Evolutionary conservation across 2,113 vertebrate species (phyloP), one percentile per base, ranked within the genome.

Genomic region (Triplophysa rosa): DNA sequence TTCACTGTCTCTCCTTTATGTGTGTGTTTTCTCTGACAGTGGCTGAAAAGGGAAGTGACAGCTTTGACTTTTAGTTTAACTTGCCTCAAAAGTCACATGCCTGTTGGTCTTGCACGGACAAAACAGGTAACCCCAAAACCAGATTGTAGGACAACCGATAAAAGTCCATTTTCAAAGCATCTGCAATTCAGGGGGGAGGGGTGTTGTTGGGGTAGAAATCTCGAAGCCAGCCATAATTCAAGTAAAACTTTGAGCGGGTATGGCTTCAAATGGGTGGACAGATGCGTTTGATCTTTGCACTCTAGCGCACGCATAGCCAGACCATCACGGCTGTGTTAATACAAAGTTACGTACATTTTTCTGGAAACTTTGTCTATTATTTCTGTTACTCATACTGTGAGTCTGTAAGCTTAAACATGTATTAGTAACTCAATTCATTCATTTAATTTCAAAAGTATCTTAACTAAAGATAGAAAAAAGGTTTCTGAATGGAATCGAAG

Each of bases 301-400:
- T 85, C 80, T 80, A 85, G 84, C 78, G 69, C 77, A 69, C 21
- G 59, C 81, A 84, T 86, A 88, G 84, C 87, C 88, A 76, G 86
- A 85, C 86, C 89, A 85, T 86, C n/a, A 16, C 87, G 86, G 87
- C 52, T 61, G 67, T 72, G 68, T 92, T 93, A 92, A 88, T 88
- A 91, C 88, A 92, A 91, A 91, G 29, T 33, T 5, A 33, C 29
- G 5, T 33, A 6, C 5, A 6, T 5, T 33, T 33, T 6, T 33
- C 5, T 5, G 2, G 26, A 26, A 1, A 26, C 1, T 26, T 26
- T 26, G 5, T 33, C 29, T 33, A 6, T 33, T 33, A 33, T 33
- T 33, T 33, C 5, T 33, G 29, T 33, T 33, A 33, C 26, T 29
- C 26, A 29, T 29, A 29, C 26, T 29, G 26, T 24, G 2, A 24